Conservation (phyloP, 2,797 vertebrate genomes). For the Crocidura indochinensis region DNA sequence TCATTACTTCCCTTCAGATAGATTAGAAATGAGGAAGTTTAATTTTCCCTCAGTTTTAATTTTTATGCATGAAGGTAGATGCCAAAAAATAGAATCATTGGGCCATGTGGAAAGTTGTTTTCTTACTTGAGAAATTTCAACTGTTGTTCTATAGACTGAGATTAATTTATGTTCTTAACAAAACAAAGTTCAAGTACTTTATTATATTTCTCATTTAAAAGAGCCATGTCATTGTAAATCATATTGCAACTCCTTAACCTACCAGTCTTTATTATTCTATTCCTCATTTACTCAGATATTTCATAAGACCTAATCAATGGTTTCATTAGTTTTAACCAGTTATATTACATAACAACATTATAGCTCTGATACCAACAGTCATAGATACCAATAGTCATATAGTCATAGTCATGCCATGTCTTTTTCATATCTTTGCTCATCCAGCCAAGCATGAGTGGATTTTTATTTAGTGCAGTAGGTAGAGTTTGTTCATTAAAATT, state of each 20-base stretch:
- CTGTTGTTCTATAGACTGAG: not conserved
- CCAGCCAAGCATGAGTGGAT: not conserved
- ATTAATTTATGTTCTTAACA: slow-evolving; percentile 8
- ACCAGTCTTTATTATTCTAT: not conserved
- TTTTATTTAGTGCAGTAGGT: not conserved
- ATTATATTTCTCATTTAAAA: slow-evolving; percentile 30
- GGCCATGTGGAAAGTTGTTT: too few species aligned
- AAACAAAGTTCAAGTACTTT: slow-evolving; percentile 18
- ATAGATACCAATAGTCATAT: too few species aligned
- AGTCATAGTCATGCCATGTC: not conserved
- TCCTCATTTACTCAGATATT: not conserved
- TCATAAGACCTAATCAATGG: not conserved
- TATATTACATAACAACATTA: not conserved
- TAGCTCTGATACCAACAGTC: not conserved
- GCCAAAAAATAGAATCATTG: too few species aligned
- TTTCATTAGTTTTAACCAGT: slow-evolving; percentile 6
- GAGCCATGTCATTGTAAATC: not conserved
- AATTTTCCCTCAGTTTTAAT: too few species aligned
- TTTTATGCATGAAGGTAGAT: too few species aligned
- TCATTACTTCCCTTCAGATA: too few species aligned
- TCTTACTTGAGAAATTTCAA: too few species aligned
- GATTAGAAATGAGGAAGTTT: too few species aligned
- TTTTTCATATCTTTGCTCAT: slow-evolving; percentile 21
- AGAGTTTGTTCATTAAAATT: slow-evolving; percentile 32
- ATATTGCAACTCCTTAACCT: not conserved